These are phyloP conservation scores for Melanotaenia nigrans DNA, from an alignment of 2,797 vertebrate species.

Conservation along the genomic window DNA sequence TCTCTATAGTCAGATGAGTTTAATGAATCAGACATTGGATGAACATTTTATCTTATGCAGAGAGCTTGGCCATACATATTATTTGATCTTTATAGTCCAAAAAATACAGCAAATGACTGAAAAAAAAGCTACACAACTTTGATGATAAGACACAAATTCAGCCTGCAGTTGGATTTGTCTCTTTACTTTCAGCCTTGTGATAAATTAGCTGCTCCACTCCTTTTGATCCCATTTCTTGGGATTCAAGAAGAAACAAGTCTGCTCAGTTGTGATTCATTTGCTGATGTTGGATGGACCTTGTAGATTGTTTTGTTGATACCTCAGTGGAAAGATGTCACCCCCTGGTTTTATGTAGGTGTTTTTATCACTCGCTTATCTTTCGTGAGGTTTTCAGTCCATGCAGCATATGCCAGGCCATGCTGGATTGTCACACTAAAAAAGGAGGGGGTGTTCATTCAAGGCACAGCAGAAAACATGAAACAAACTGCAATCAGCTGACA, in stretches of 20 bases:
- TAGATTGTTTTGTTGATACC: slow-evolving; percentile 8
- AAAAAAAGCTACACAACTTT: slow-evolving; percentile 16
- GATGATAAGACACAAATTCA: slow-evolving; percentile 18
- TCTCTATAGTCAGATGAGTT: background rate
- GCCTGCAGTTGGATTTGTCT: background rate
- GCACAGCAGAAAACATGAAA: slow-evolving; percentile 81
- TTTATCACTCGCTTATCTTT: slow-evolving; percentile 53
- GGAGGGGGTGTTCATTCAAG: slow-evolving; percentile 75
- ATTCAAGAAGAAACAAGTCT: slow-evolving; percentile 10
- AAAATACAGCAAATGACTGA: slow-evolving; percentile 23
- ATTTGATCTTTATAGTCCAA: slow-evolving; percentile 30
- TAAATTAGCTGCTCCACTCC: background rate
- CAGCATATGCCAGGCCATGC: slow-evolving; percentile 86
- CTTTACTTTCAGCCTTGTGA: background rate
- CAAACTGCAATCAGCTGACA: slow-evolving; percentile 69
- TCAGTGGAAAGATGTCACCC: slow-evolving; percentile 17
- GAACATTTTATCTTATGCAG: background rate
- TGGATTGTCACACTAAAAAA: slow-evolving; percentile 81
- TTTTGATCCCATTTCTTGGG: background rate
- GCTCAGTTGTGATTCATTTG: background rate
- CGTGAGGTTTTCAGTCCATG: slow-evolving; percentile 75
- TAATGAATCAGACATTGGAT: background rate
- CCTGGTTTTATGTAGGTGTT: slow-evolving; percentile 25
- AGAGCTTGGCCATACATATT: background rate
- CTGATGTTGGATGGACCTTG: background rate